Evolutionary conservation across 2,797 vertebrate genomes (phyloP), one percentile per base, ranked within the genome.

Genomic region (Synaphobranchus kaupii): DNA sequence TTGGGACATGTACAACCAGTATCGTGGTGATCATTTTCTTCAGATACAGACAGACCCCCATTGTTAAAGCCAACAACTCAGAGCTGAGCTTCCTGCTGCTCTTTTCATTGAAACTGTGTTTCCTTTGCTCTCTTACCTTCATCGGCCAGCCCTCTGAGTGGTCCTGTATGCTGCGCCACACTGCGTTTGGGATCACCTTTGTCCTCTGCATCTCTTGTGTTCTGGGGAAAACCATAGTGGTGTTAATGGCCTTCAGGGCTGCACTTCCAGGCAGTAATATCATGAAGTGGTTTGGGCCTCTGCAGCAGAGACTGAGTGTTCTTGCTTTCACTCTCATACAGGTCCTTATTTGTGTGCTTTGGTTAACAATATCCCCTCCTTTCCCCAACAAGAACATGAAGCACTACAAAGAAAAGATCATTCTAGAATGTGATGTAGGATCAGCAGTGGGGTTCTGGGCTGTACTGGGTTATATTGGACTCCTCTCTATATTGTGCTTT

Each of bases 21-120:
- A 34, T 82, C 54, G 91, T 94, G 28, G 90, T 63, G 0, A 1
- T 90, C 0, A 88, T 95, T 87, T 95, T 93, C 84, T 93, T 94
- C 83, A 93, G 80, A 89, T 34, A 93, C 85, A 94, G 93, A 85
- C 91, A 92, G 76, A 94, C 92, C 0, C 92, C 93, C 7, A 91
- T 94, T 54, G 92, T 94, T 13, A 93, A 89, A 86, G 92, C 93
- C 44, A 93, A 93, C 80, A 93, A 94, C 88, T 92, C 92, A 48
- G 93, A 94, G 76, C 76, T 80, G 39, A 80, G 76, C 5, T 80
- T 80, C 76, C 44, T 80, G 39, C 76, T 80, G 39, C 76, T 80
- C 76, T 47, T 80, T 9, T 39, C 39, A 39, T 39, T 39, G 39
- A 39, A 39, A 39, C 39, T 39, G 39, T 39, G 39, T 39, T 39